Evolutionary conservation across 2,113 vertebrate genomes (phyloP).

Genomic region (Oxyura jamaicensis): DNA sequence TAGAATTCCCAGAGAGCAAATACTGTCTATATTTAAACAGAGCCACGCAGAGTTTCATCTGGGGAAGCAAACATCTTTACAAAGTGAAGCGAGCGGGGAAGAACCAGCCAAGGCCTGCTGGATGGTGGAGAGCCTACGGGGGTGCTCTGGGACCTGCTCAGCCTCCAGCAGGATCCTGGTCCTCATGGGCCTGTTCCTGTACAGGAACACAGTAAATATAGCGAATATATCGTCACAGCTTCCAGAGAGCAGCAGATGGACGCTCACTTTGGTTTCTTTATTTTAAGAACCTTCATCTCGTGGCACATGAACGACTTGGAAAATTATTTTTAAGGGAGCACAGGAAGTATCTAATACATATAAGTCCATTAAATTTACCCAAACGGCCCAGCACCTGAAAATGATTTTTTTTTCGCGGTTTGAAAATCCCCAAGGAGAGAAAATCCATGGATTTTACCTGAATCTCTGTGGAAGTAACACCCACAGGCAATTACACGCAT

Average conservation of each 20-base stretch:
- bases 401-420: background rate
- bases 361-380: background rate
- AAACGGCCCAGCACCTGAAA: background rate
- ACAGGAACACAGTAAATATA: background rate
- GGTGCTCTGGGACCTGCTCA: fast-evolving
- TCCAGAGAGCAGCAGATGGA: fast-evolving
- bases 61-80: background rate
- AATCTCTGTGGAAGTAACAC: background rate
- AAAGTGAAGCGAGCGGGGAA: background rate
- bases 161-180: background rate
- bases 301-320: fast-evolving
- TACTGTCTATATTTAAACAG: background rate
- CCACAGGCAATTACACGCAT: background rate
- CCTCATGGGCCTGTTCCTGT: fast-evolving
- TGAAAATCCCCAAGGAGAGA: background rate
- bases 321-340: background rate
- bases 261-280: fast-evolving
- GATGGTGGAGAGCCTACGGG: background rate
- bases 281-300: background rate
- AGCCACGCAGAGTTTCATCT: fast-evolving
- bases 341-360: background rate
- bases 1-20: background rate
- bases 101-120: background rate
- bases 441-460: background rate
- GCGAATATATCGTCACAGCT: fast-evolving